Conservation (phyloP, 2,797 vertebrate species). For the Tenualosa thibaudeaui region DNA sequence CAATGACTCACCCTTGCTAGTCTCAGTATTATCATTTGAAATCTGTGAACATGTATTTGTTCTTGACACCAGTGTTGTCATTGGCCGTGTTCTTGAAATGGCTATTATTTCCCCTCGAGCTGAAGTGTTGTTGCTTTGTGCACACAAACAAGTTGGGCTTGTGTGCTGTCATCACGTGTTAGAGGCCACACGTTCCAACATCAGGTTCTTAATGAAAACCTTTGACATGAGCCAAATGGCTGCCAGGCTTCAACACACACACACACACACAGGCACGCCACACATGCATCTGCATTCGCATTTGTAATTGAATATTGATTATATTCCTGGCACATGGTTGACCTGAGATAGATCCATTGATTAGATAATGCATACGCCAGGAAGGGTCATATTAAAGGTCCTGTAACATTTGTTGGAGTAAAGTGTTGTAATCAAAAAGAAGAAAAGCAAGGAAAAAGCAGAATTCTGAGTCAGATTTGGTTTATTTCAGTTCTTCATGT, state of each 20-base stretch:
- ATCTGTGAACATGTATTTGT: background rate
- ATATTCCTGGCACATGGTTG: background rate
- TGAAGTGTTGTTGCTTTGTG: background rate
- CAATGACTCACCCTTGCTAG: background rate
- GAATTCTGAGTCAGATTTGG: background rate
- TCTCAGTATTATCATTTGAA: background rate
- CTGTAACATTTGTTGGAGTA: background rate
- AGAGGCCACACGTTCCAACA: background rate
- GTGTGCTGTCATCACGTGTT: background rate
- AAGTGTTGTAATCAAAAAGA: background rate
- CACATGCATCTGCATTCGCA: background rate
- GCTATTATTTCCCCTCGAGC: background rate
- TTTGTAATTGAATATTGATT: slow-evolving; percentile 5
- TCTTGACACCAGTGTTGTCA: background rate
- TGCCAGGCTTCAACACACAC: background rate
- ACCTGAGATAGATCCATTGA: background rate
- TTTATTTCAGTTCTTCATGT: too few relatives aligned
- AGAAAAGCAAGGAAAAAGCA: background rate
- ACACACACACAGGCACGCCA: background rate
- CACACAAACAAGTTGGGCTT: background rate
- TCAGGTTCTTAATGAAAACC: background rate
- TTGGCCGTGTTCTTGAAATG: background rate
- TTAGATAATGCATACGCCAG: background rate
- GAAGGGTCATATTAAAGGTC: background rate
- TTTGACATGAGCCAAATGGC: background rate